Evolutionary conservation across 2,797 vertebrate species (phyloP).

Genomic region (Pyrocephalus nanus): DNA sequence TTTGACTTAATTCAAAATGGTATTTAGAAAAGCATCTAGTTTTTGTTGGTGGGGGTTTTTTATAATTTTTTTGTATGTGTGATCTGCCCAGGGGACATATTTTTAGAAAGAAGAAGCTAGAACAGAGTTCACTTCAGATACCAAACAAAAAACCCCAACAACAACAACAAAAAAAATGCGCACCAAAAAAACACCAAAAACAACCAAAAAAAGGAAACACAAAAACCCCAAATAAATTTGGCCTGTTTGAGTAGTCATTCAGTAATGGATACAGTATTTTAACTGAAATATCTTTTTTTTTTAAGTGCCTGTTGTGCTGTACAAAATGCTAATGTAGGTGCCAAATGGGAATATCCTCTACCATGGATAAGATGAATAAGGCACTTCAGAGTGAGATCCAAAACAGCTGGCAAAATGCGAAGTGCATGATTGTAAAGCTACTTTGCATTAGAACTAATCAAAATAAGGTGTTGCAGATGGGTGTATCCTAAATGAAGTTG

Average conservation of each 20-base stretch:
- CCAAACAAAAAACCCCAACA: too few species aligned
- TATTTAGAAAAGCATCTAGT: not conserved
- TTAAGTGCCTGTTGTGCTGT: not conserved
- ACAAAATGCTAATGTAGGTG: not conserved
- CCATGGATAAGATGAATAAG: not conserved
- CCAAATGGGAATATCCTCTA: conserved; percentile 20
- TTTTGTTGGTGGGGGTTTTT: not conserved
- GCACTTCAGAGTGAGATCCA: not conserved
- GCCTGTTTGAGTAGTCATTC: not conserved
- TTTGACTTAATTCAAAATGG: not conserved
- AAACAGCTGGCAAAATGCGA: conserved; percentile 21
- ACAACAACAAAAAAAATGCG: too few species aligned
- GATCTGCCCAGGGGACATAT: not conserved
- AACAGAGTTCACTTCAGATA: not conserved
- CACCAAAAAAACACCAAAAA: too few species aligned
- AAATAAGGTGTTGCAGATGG: conserved; percentile 7
- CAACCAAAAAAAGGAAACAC: not conserved
- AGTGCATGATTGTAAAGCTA: conserved; percentile 4
- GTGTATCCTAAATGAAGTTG: not conserved
- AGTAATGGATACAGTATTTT: not conserved
- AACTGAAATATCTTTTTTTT: not conserved
- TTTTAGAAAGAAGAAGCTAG: not conserved
- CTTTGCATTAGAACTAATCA: conserved; percentile 16
- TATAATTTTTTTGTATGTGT: not conserved
- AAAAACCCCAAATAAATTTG: too few species aligned